A percentile compares a stretch with the other conserved stretches of the same genome.
These are phyloP conservation scores for Epirrhoe alternata DNA, from an alignment of 2,888 invertebrate genomes.

Conservation along the genomic window DNA sequence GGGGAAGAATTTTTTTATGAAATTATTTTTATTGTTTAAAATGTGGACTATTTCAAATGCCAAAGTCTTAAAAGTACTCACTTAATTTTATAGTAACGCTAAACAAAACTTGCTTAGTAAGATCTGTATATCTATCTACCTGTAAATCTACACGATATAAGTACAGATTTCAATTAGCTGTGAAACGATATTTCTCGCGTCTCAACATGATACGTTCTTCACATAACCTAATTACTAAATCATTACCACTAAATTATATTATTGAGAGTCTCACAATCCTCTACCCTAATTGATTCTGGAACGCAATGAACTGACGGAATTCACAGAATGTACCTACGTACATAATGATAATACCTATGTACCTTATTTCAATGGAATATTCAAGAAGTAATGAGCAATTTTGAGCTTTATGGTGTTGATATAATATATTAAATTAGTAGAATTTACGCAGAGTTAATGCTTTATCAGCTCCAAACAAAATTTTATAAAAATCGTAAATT, in stretches of 20 bases:
- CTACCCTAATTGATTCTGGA: constrained; percentile 62
- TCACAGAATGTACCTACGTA: constrained; percentile 38
- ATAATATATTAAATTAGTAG: background rate
- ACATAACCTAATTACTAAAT: constrained; percentile 48
- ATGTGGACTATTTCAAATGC: no score
- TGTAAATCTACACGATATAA: no score
- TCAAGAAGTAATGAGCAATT: background rate
- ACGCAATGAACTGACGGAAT: constrained; percentile 63
- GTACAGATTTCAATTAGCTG: background rate
- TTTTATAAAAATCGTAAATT: no score
- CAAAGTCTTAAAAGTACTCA: no score
- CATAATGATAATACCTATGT: background rate
- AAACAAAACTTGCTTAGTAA: no score
- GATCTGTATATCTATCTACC: no score
- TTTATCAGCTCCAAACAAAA: no score
- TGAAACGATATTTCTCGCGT: background rate
- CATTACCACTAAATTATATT: constrained; percentile 58
- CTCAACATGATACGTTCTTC: constrained; percentile 47
- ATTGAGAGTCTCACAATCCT: constrained; percentile 46
- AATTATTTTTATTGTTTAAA: no score
- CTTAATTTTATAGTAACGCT: no score
- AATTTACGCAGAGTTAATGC: no score
- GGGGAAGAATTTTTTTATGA: no score
- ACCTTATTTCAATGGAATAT: background rate
- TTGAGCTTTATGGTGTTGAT: background rate